Conservation (phyloP, 2,113 vertebrate genomes). For the Datnioides undecimradiatus region DNA sequence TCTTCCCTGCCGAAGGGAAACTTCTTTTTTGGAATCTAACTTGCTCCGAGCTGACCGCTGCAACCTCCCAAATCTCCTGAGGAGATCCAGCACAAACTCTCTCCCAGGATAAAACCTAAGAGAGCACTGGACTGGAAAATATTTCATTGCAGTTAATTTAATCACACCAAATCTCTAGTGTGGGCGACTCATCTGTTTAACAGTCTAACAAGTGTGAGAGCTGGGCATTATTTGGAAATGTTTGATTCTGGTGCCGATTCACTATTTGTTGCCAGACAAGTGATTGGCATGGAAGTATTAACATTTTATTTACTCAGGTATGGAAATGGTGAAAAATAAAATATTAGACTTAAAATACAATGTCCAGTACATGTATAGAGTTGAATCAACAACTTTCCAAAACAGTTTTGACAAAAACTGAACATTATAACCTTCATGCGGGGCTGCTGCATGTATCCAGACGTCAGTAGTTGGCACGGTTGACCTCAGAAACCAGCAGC, state of each 20-base stretch:
- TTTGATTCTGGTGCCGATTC: not conserved
- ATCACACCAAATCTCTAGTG: conserved; percentile 28
- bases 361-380: not conserved
- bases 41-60: conserved; percentile 7
- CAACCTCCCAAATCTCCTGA: conserved; percentile 22
- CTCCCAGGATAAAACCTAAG: conserved; percentile 34
- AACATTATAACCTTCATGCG: not conserved
- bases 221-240: not conserved
- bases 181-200: conserved; percentile 44
- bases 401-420: no score
- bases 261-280: no score
- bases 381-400: not conserved
- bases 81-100: conserved; percentile 27
- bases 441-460: not conserved
- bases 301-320: not conserved
- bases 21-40: conserved; percentile 28
- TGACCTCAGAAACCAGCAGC: not conserved
- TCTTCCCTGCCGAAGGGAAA: conserved; percentile 13
- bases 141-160: conserved; percentile 34
- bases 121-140: conserved; percentile 24
- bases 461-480: not conserved
- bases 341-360: not conserved
- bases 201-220: not conserved
- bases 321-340: not conserved
- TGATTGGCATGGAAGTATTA: not conserved